Conservation (phyloP, 64 coral and sea anemone genomes). For the Stichodactyla helianthus region DNA sequence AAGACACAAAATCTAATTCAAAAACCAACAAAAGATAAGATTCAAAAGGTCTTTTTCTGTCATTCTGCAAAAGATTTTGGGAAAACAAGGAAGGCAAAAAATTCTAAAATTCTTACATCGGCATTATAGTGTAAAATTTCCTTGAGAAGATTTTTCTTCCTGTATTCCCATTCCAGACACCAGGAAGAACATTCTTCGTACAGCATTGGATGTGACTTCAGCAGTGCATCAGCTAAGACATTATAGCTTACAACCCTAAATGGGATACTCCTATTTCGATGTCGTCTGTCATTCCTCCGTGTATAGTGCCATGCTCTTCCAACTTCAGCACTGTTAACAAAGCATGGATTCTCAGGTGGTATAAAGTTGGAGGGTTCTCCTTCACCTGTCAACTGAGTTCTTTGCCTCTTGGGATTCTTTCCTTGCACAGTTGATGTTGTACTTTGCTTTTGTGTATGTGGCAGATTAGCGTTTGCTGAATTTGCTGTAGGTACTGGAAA, state of each 20-base stretch:
- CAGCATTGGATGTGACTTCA: constrained; percentile 44
- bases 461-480: not conserved
- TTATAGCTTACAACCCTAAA: constrained; percentile 84
- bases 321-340: constrained; percentile 11
- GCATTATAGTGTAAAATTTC: constrained; percentile 69
- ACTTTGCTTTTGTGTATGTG: not conserved
- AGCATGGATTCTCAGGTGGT: constrained; percentile 9
- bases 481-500: not conserved
- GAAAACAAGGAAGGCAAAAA: not conserved
- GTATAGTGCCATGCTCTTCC: constrained; percentile 49
- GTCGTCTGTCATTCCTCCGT: not conserved
- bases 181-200: constrained; percentile 57
- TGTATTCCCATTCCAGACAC: constrained; percentile 86
- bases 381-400: not conserved
- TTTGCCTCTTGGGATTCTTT: not conserved
- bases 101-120: constrained; percentile 61
- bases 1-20: constrained; percentile 69
- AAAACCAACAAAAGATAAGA: constrained; percentile 5
- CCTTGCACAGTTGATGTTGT: not conserved
- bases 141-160: constrained; percentile 70
- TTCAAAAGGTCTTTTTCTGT: not conserved
- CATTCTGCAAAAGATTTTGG: not conserved
- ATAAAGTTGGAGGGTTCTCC: not conserved
- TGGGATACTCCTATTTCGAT: constrained; percentile 14
- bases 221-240: constrained; percentile 66